Percentiles rank a stretch among this genome's conserved stretches.
Evolutionary conservation across 2,113 vertebrate species (phyloP).

Genomic region (Bettongia penicillata): DNA sequence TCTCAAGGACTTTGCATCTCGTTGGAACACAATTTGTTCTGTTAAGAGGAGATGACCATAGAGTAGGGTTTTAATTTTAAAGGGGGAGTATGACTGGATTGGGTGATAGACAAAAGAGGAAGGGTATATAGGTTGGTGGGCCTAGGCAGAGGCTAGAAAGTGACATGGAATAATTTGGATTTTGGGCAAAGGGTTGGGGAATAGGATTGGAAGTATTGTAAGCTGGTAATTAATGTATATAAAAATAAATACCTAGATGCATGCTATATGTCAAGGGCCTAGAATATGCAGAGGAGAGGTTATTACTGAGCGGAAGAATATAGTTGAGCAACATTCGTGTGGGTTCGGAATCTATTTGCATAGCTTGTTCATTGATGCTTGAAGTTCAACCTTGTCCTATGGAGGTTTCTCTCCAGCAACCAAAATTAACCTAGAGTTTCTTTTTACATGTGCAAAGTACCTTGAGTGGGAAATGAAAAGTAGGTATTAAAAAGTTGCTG

Average conservation of each 20-base stretch:
- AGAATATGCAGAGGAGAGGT: neutral
- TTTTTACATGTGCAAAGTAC: neutral
- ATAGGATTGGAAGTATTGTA: neutral
- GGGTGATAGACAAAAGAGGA: neutral
- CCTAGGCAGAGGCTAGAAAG: neutral
- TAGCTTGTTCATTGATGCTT: neutral
- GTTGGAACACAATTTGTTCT: neutral
- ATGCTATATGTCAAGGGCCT: neutral
- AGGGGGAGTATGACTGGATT: neutral
- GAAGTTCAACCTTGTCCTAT: neutral
- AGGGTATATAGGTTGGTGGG: neutral
- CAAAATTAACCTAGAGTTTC: neutral
- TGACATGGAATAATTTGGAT: neutral
- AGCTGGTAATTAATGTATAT: neutral
- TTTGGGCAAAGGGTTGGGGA: neutral
- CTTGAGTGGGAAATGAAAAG: neutral
- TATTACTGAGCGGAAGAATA: neutral
- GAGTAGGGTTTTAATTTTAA: neutral
- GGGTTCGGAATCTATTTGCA: neutral
- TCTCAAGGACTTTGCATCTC: neutral
- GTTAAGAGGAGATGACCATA: neutral
- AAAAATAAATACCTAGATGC: neutral
- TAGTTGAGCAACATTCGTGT: neutral
- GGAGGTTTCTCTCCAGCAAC: neutral
- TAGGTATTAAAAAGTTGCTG: neutral